Conservation (phyloP, 2,888 invertebrate species). For the Tubulanus polymorphus region DNA sequence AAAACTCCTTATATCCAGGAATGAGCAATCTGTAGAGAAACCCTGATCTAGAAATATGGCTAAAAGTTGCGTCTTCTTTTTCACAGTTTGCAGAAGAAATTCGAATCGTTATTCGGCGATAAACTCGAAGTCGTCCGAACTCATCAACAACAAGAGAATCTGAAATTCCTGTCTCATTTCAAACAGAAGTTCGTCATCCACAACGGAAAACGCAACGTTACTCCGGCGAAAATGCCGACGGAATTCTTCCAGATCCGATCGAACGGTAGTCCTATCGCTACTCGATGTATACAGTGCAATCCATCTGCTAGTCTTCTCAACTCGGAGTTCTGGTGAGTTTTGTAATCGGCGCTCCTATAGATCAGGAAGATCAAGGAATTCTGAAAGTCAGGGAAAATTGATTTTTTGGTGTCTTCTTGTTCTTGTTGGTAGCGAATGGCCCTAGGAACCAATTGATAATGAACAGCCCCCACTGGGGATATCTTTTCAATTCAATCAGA, state of each 20-base stretch:
- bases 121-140: slow-evolving; percentile 92
- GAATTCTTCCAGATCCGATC: slow-evolving; percentile 94
- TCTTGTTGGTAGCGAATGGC: too few relatives aligned
- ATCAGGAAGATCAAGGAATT: too few relatives aligned
- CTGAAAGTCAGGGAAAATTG: too few relatives aligned
- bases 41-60: too few relatives aligned
- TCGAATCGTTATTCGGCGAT: slow-evolving; percentile 80
- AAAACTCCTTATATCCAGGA: too few relatives aligned
- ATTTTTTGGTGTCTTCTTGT: too few relatives aligned
- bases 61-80: neutral
- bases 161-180: slow-evolving; percentile 96
- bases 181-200: slow-evolving; percentile 89
- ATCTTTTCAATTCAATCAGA: neutral
- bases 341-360: neutral
- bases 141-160: slow-evolving; percentile 95
- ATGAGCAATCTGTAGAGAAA: too few relatives aligned
- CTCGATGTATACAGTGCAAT: slow-evolving; percentile 80
- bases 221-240: slow-evolving; percentile 17
- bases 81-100: slow-evolving; percentile 76
- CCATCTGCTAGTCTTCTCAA: slow-evolving; percentile 82
- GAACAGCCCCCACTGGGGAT: too few relatives aligned
- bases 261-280: slow-evolving; percentile 91
- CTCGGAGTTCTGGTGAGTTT: slow-evolving; percentile 85
- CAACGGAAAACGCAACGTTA: slow-evolving; percentile 35
- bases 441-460: too few relatives aligned